phyloP scores from a whole-genome alignment of 2,888 invertebrate species.

The Scaptomyza caliginosa region DNA sequence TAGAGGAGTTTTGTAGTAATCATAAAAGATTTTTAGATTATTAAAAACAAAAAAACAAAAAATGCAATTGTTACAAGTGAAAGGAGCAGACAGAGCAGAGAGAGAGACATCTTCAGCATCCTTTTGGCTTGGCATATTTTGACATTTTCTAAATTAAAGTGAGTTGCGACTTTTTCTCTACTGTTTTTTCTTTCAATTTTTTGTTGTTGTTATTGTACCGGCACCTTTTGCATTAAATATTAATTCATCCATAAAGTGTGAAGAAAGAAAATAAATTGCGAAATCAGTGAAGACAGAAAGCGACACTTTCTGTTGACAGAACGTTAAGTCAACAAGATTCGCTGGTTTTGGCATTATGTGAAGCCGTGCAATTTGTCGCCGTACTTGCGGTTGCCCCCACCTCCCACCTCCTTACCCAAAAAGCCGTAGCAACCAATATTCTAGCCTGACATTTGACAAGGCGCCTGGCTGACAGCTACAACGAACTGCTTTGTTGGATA shows the following conservation, averaged over 20 bases:
- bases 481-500: conserved; percentile 35
- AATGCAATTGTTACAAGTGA: conserved; percentile 46
- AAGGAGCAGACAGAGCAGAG: conserved; percentile 11
- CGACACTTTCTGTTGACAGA: conserved; percentile 43
- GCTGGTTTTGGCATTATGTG: conserved; percentile 38
- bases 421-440: background rate
- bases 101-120: conserved; percentile 2
- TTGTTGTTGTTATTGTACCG: conserved; percentile 23
- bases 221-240: conserved; percentile 67
- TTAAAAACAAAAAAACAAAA: too few species aligned
- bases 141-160: conserved; percentile 74
- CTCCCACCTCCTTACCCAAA: background rate
- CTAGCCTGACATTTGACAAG: background rate
- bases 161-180: conserved; percentile 40
- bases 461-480: conserved; percentile 17
- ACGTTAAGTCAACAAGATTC: conserved; percentile 47
- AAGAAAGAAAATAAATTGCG: conserved; percentile 32
- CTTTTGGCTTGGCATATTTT: conserved; percentile 39
- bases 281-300: conserved; percentile 47
- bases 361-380: conserved; percentile 15
- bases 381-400: background rate
- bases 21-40: conserved; percentile 69
- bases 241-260: conserved; percentile 63
- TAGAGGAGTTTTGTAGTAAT: conserved; percentile 54
- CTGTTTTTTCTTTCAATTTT: conserved; percentile 16